Percentiles rank a stretch among this genome's conserved stretches.
phyloP scores from a whole-genome alignment of 1,140 invertebrate genomes.

The Cotesia typhae region DNA sequence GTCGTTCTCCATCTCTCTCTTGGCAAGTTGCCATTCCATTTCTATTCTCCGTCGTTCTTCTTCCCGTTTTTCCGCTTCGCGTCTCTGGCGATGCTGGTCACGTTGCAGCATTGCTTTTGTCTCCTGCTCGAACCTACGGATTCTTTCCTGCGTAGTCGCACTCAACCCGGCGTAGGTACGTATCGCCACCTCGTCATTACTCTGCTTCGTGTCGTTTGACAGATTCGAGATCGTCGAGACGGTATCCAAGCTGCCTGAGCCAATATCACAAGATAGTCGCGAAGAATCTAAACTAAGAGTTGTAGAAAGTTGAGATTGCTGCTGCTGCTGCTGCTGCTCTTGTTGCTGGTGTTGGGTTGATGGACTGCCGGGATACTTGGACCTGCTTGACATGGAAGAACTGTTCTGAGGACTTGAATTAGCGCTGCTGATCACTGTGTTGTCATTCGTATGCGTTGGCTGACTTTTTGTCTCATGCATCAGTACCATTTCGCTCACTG shows the following conservation, averaged over 20 bases:
- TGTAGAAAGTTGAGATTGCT: conserved; percentile 31
- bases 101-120: conserved; percentile 75
- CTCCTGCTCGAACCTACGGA: conserved; percentile 77
- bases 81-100: conserved; percentile 62
- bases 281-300: conserved; percentile 45
- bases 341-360: conserved; percentile 35
- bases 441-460: conserved; percentile 37
- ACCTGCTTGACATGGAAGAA: conserved; percentile 35
- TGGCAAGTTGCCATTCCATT: conserved; percentile 69
- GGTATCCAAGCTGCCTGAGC: conserved; percentile 48
- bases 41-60: conserved; percentile 70
- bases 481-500: conserved; percentile 60
- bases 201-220: conserved; percentile 59
- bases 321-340: conserved; percentile 20
- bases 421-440: conserved; percentile 30
- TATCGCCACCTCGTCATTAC: conserved; percentile 66
- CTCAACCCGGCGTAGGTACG: conserved; percentile 69
- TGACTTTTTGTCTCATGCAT: conserved; percentile 61
- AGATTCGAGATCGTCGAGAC: conserved; percentile 55
- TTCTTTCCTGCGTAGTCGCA: conserved; percentile 71
- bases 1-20: conserved; percentile 73
- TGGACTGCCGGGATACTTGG: conserved; percentile 44
- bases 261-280: conserved; percentile 45
- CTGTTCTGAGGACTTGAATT: conserved; percentile 39
- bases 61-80: conserved; percentile 64